Base-by-base conservation (phyloP, 2,888 invertebrate genomes). In the Marasmarcha lunaedactyla region DNA sequence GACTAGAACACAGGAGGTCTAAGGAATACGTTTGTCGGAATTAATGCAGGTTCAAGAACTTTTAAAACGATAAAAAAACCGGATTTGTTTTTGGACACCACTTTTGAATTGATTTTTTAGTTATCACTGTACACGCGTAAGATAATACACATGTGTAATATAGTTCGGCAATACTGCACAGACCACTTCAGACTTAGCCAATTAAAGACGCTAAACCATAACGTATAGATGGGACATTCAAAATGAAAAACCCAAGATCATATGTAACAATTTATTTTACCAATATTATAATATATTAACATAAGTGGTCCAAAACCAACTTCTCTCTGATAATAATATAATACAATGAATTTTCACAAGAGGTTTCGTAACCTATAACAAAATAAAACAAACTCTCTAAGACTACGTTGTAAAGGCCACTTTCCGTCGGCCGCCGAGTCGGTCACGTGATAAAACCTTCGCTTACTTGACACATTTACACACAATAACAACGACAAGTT, bases 211-310 rank as follows among this genome's bases (percentile, higher is more conserved):
- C n/a, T n/a, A n/a, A n/a, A n/a, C n/a, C n/a, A n/a, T n/a, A n/a
- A n/a, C n/a, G n/a, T n/a, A n/a, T n/a, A n/a, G n/a, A n/a, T n/a
- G n/a, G n/a, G n/a, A n/a, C n/a, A n/a, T n/a, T 20, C 30, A 11
- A 7, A 30, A 30, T 7, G 4, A 30, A 30, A 30, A 9, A 7
- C 36, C 45, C 40, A 44, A 40, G 46, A 48, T 73, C 73, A 73
- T 78, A 78, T 77, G 78, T 81, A 83, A 83, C 81, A 81, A 81
- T 81, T 79, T 77, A 77, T 78, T 81, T 81, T 79, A 83, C 76
- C 81, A 81, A 79, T 81, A 81, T 81, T 76, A 73, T 79, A 79
- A 83, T 83, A 83, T 81, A 81, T 83, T 81, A 83, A 81, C 81
- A 81, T 74, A 79, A 68, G 81, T 78, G 81, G 81, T 78, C 77